Base-by-base conservation (phyloP, 37 sponge, comb jelly and placozoan species). In the Cladorhizidae sp. region DNA sequence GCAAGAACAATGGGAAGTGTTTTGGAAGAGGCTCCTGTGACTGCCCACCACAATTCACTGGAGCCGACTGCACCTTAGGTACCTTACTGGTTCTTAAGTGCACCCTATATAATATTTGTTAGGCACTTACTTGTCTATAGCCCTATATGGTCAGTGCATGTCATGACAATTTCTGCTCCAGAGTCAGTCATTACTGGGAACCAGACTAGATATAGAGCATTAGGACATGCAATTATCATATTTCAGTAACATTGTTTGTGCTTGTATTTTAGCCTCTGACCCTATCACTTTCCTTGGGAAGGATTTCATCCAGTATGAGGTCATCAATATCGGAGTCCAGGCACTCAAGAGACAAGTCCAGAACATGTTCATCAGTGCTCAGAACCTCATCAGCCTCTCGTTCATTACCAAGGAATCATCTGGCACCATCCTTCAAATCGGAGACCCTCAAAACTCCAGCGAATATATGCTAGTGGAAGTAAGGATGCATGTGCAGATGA, bases 1-100 rank as follows among this genome's bases (percentile, higher is more conserved):
- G 93, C 58, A 57, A 43, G 35, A 81, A 88, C 56, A 70, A 69
- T 55, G 93, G 82, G n/a, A 72, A 56, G 28, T 93, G 93, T 79
- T 36, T 85, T 71, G 90, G 85, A 37, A 51, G 20, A 28, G 56
- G 72, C 74, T 38, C 23, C 40, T 93, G 86, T 69, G 75, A 37
- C 3, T 85, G 89, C 74, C 54, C 64, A 0, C 74, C 45, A n/a
- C 29, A 42, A 26, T 85, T 52, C 61, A 38, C 83, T 70, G 93
- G 93, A 17, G 5, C 43, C 7, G 74, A 61, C 17, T 93, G 93
- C 49, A 69, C 64, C n/a, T 35, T 82, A 62, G 63, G 93, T 93
- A 54, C 63, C 78, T 67, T 29, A n/a, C 33, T 26, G 0, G 0
- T 20, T 20, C 2, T 3, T 50, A 68, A 9, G 33, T 70, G 25